These are phyloP conservation scores for Cricetomys ansorgei DNA, from an alignment of 2,113 vertebrate species.

Conservation along the genomic window DNA sequence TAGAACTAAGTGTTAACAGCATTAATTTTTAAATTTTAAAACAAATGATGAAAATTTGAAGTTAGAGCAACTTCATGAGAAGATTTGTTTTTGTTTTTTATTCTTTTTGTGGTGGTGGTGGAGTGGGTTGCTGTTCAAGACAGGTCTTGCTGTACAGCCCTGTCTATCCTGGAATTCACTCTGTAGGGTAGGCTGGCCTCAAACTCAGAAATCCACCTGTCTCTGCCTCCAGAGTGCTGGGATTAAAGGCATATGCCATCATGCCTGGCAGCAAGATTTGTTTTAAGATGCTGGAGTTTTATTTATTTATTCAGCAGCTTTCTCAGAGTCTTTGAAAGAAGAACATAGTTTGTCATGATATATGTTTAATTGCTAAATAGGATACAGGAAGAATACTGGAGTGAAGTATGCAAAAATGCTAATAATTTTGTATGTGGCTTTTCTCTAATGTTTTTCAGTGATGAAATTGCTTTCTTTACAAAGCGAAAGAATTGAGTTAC, in stretches of 20 bases:
- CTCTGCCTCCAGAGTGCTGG: background rate
- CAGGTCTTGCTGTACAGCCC: background rate
- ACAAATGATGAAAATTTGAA: background rate
- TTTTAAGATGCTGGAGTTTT: background rate
- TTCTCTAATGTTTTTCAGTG: background rate
- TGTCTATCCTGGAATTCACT: background rate
- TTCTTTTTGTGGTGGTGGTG: background rate
- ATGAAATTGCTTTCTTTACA: constrained; percentile 37
- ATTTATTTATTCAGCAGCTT: background rate
- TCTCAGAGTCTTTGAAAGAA: background rate
- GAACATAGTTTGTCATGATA: background rate
- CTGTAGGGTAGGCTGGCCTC: background rate
- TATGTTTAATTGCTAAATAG: background rate
- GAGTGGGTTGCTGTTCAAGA: background rate
- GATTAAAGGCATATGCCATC: background rate
- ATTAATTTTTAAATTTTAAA: background rate
- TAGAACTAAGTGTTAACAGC: background rate
- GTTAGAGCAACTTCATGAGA: background rate
- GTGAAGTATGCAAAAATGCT: background rate
- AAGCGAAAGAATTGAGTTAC: background rate
- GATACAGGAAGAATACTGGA: background rate
- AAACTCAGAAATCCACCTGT: background rate
- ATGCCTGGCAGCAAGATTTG: background rate
- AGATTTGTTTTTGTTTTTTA: background rate
- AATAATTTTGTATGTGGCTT: background rate